Evolutionary conservation across 2,113 vertebrate species (phyloP), one percentile per base, ranked within the genome.

Genomic region (Bos indicus): DNA sequence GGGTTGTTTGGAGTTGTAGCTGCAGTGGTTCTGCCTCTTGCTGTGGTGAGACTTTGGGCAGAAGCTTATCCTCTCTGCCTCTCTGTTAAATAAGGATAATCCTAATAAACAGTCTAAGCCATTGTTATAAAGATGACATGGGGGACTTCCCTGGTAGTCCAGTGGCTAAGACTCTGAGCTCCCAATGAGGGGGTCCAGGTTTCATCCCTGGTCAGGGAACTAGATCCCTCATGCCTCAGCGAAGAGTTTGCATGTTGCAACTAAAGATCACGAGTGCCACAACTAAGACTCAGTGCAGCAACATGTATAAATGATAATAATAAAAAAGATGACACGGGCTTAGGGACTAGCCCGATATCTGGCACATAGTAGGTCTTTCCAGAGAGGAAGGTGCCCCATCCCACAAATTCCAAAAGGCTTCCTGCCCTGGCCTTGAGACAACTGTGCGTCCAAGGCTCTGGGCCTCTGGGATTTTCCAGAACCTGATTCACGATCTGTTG

Each of bases 381-480:
- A 25, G 67, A 81, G n/a, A 94, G 56, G 82, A 92, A 67, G 56
- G 13, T 43, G 16, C 17, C 10, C 62, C 2, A 0, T 95, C 52
- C 40, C 36, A n/a, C 5, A 2, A 3, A 51, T 48, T 36, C 28
- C n/a, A 19, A 9, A 33, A 4, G 3, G 26, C 43, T 90, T 57
- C 71, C 52, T 89, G 46, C 36, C 30, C 23, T 36, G 60, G 23
- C 36, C 87, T 36, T 8, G 23, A 71, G 67, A 46, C 84, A 56
- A 40, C 57, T 25, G n/a, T 2, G 4, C 14, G 52, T 71, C 83
- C 54, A 46, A 91, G 56, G 33, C 59, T 71, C 28, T 82, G 64
- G n/a, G 83, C 83, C 51, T 91, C 74, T 90, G 91, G 96, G 36
- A 93, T 94, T 95, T 96, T 96, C 94, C 91, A 97, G 95, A 89